Conservation (phyloP, 2,797 vertebrate genomes). For the Xerus rutilus region DNA sequence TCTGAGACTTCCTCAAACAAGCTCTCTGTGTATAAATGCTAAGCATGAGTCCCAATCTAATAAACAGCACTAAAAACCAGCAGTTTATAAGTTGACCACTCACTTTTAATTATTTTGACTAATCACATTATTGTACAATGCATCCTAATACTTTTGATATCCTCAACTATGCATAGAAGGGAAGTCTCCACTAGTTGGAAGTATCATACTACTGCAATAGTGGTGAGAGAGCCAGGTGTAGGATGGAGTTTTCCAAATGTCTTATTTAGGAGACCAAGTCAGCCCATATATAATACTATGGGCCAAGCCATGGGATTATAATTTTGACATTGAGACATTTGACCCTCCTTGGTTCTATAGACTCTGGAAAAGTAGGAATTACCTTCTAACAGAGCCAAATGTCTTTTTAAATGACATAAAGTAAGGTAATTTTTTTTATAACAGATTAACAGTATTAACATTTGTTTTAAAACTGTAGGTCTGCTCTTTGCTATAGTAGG, state of each 20-base stretch:
- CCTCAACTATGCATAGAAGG: background rate
- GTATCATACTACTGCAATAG: too few relatives aligned
- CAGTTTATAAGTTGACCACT: background rate
- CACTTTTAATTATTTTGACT: background rate
- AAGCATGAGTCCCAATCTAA: background rate
- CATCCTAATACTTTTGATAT: background rate
- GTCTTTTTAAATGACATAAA: background rate
- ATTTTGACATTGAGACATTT: background rate
- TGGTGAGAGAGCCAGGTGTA: background rate
- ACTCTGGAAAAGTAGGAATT: background rate
- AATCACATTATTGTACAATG: background rate
- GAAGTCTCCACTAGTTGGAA: background rate
- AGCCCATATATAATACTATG: background rate
- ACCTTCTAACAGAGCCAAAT: background rate
- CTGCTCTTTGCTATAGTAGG: background rate
- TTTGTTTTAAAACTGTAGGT: constrained; percentile 1
- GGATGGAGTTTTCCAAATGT: background rate
- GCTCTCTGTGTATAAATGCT: background rate
- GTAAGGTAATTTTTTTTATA: background rate
- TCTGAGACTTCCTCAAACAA: background rate
- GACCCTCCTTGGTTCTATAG: background rate
- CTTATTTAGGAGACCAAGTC: background rate
- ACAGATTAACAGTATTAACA: background rate
- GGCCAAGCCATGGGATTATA: background rate
- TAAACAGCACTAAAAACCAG: background rate